phyloP scores from a whole-genome alignment of 2,888 invertebrate genomes.

The Mythimna impura region DNA sequence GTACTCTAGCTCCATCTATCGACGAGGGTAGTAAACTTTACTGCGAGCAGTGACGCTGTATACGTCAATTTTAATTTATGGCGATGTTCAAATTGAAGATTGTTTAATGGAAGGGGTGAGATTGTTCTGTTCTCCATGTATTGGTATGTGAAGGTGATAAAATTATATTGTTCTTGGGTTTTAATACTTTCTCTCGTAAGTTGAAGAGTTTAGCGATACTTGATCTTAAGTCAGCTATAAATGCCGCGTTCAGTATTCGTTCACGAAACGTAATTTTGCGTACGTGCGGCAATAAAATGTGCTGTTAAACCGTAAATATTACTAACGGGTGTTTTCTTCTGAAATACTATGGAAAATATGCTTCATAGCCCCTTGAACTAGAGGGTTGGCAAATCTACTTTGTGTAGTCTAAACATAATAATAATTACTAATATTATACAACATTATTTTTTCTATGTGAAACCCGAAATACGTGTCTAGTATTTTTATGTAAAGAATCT shows the following conservation, averaged over 20 bases:
- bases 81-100: conserved; percentile 44
- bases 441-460: too few species aligned
- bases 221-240: conserved; percentile 32
- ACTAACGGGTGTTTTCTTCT: background rate
- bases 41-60: conserved; percentile 18
- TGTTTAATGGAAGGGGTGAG: conserved; percentile 43
- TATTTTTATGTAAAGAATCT: too few species aligned
- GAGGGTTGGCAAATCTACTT: too few species aligned
- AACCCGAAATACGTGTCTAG: too few species aligned
- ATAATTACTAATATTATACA: too few species aligned
- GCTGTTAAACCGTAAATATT: background rate
- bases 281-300: conserved; percentile 19
- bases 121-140: conserved; percentile 34
- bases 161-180: conserved; percentile 33
- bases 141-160: conserved; percentile 29
- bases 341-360: background rate
- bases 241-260: conserved; percentile 8
- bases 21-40: conserved; percentile 50
- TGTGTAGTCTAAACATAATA: too few species aligned
- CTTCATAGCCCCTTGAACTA: background rate
- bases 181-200: conserved; percentile 31
- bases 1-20: conserved; percentile 46
- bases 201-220: conserved; percentile 32
- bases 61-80: conserved; percentile 58
- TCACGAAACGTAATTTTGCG: conserved; percentile 11